These are phyloP conservation scores for Clepsis dumicolana DNA, from an alignment of 2,888 invertebrate species.

Conservation along the genomic window DNA sequence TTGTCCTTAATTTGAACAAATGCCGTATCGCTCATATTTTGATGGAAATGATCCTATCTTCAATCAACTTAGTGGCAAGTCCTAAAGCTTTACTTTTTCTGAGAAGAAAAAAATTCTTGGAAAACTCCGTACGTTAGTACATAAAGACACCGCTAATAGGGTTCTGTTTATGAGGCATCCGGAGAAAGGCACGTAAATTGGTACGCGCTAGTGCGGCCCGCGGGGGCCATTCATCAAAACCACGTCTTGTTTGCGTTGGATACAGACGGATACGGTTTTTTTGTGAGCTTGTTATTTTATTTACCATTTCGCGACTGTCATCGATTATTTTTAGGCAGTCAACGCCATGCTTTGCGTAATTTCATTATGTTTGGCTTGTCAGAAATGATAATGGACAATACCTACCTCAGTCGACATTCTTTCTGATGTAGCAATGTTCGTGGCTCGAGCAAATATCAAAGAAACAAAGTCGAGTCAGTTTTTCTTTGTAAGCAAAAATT, in stretches of 20 bases:
- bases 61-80: no score
- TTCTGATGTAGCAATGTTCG: not conserved
- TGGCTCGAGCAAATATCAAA: not conserved
- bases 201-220: slow-evolving; percentile 57
- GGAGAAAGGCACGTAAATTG: slow-evolving; percentile 51
- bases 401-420: not conserved
- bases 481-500: not conserved
- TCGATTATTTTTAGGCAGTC: slow-evolving; percentile 10
- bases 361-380: not conserved
- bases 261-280: slow-evolving; percentile 63
- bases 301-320: slow-evolving; percentile 44
- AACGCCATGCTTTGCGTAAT: not conserved
- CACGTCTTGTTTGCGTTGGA: slow-evolving; percentile 66
- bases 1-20: no score
- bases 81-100: not conserved
- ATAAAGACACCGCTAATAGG: slow-evolving; percentile 38
- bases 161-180: slow-evolving; percentile 40
- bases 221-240: slow-evolving; percentile 70
- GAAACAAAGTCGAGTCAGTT: not conserved
- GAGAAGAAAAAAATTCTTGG: not conserved
- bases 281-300: slow-evolving; percentile 55
- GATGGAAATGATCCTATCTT: no score
- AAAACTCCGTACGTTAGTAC: slow-evolving; percentile 2
- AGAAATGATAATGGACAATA: not conserved
- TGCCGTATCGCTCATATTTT: no score